Percentiles rank a stretch among this genome's conserved stretches.
Evolutionary conservation across 2,888 invertebrate species (phyloP).

Genomic region (Timandra comae): DNA sequence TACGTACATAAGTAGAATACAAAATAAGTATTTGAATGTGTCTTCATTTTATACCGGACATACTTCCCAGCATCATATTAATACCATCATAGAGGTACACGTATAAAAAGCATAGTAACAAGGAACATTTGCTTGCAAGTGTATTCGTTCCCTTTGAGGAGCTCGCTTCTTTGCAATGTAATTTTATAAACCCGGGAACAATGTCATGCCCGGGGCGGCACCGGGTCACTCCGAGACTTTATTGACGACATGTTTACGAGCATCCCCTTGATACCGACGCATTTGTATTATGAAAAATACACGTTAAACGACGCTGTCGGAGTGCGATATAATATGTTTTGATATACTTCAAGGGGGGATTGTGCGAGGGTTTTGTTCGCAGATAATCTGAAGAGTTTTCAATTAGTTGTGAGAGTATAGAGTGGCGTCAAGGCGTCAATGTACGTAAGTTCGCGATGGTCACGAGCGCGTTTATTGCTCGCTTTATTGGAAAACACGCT

Average conservation of each 20-base stretch:
- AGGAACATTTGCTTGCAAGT: constrained; percentile 24
- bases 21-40: neutral
- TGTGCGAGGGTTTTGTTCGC: neutral
- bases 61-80: constrained; percentile 14
- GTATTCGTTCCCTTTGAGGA: constrained; percentile 33
- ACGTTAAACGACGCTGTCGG: constrained; percentile 5
- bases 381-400: constrained; percentile 6
- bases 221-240: constrained; percentile 44
- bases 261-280: constrained; percentile 31
- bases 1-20: neutral
- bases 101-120: constrained; percentile 9
- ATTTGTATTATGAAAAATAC: constrained; percentile 36
- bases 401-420: constrained; percentile 45
- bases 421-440: constrained; percentile 20
- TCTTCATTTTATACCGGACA: constrained; percentile 14
- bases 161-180: constrained; percentile 39
- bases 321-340: too few relatives aligned
- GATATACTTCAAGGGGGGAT: neutral
- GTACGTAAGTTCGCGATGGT: too few relatives aligned
- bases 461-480: constrained; percentile 53
- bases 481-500: constrained; percentile 63
- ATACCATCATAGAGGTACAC: constrained; percentile 12
- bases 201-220: constrained; percentile 38
- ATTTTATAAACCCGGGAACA: constrained; percentile 55
- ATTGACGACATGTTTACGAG: constrained; percentile 53